Conservation (phyloP, 2,888 invertebrate species). For the Tiliacea aurago region DNA sequence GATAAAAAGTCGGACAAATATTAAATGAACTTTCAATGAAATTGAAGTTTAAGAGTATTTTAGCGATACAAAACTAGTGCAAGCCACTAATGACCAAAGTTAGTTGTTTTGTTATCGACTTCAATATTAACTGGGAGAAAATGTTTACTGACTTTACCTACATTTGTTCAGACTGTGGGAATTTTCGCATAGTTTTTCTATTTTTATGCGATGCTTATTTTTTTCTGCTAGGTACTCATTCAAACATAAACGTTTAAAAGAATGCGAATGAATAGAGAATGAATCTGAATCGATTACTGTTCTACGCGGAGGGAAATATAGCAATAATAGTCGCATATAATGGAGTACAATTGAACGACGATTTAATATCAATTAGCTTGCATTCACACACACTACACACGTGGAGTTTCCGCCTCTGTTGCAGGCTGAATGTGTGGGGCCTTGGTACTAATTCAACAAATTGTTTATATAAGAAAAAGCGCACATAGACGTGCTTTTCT, state of each 20-base stretch:
- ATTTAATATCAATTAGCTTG: constrained; percentile 25
- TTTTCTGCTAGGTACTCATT: not conserved
- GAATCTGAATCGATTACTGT: not conserved
- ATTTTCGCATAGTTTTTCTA: not conserved
- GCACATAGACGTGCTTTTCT: no score
- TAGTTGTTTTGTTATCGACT: constrained; percentile 29
- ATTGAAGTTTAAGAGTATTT: constrained; percentile 26
- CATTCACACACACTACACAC: not conserved
- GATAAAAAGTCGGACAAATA: constrained; percentile 24
- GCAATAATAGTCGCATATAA: not conserved
- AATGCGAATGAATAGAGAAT: not conserved
- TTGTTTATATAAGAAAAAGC: not conserved
- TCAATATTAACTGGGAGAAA: constrained; percentile 5
- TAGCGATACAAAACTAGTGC: constrained; percentile 34
- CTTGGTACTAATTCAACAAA: constrained; percentile 1
- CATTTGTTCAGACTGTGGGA: constrained; percentile 6
- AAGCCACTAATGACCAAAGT: constrained; percentile 53
- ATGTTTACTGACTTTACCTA: constrained; percentile 5
- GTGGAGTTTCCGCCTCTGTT: not conserved
- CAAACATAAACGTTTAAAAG: not conserved
- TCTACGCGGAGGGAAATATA: not conserved
- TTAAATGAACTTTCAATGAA: constrained; percentile 22
- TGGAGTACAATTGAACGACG: not conserved
- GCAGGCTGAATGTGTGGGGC: not conserved
- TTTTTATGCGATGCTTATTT: not conserved